phyloP scores from a whole-genome alignment of 1,140 invertebrate genomes.

The Sesamia nonagrioides region DNA sequence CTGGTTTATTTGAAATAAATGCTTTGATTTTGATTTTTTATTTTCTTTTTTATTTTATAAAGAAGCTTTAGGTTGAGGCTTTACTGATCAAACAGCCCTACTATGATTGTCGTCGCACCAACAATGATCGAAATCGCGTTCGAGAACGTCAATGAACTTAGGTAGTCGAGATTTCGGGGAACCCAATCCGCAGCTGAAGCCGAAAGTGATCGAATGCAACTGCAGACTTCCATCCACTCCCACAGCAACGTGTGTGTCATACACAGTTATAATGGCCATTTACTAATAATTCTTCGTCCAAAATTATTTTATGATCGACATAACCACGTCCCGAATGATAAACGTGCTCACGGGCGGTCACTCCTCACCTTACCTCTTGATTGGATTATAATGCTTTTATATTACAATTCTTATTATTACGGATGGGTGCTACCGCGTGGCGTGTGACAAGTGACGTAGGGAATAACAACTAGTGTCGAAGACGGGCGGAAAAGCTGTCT shows the following conservation, averaged over 20 bases:
- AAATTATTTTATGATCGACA: conserved; percentile 80
- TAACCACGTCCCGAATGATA: conserved; percentile 75
- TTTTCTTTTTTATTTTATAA: too few species aligned
- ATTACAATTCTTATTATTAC: conserved; percentile 84
- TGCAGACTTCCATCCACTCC: conserved; percentile 38
- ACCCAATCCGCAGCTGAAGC: conserved; percentile 27
- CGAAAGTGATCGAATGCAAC: conserved; percentile 55
- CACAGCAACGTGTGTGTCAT: conserved; percentile 64
- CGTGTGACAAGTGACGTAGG: conserved; percentile 72
- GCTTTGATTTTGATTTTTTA: too few species aligned
- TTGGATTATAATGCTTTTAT: conserved; percentile 86
- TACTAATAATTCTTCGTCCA: conserved; percentile 74
- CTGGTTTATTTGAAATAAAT: too few species aligned
- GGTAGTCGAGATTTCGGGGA: conserved; percentile 46
- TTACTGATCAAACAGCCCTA: conserved; percentile 43
- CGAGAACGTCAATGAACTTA: conserved; percentile 55
- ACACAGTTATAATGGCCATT: conserved; percentile 44
- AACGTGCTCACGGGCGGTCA: conserved; percentile 77
- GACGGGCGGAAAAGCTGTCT: conserved; percentile 62
- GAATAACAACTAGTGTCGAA: conserved; percentile 79
- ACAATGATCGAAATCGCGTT: conserved; percentile 31
- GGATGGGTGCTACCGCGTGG: conserved; percentile 72
- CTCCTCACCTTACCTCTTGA: conserved; percentile 75
- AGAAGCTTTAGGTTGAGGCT: too few species aligned
- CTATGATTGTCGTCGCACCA: conserved; percentile 29